Evolutionary conservation across 1,140 invertebrate species (phyloP).

Genomic region (Drosophila orosa): DNA sequence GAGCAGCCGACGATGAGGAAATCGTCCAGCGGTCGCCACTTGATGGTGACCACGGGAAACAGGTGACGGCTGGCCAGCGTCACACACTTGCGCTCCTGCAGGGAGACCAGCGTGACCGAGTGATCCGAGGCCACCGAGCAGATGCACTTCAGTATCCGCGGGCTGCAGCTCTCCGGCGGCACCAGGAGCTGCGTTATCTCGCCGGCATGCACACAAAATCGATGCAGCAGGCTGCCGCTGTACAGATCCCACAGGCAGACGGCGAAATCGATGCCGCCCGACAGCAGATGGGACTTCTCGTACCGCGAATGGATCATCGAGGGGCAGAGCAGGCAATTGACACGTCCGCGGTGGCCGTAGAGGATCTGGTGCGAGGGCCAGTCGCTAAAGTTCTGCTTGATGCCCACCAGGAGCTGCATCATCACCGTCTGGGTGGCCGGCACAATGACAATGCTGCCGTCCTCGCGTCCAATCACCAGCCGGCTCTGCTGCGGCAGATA

Average conservation of each 20-base stretch:
- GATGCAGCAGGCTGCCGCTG: slow-evolving; percentile 94
- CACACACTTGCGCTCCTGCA: slow-evolving; percentile 97
- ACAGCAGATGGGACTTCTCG: slow-evolving; percentile 95
- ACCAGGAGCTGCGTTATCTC: slow-evolving; percentile 96
- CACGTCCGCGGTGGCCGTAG: slow-evolving; percentile 95
- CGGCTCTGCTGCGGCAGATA: slow-evolving; percentile 97
- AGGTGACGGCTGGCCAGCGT: slow-evolving; percentile 97
- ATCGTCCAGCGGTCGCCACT: slow-evolving; percentile 98
- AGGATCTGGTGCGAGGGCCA: slow-evolving; percentile 96
- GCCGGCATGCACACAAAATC: slow-evolving; percentile 98
- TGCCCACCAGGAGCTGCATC: slow-evolving; percentile 95
- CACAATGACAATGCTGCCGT: slow-evolving; percentile 98
- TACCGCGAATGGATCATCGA: slow-evolving; percentile 96
- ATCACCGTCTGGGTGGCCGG: slow-evolving; percentile 98
- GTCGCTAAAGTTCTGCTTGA: slow-evolving; percentile 94
- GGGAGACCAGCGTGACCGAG: slow-evolving; percentile 96
- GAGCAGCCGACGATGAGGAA: slow-evolving; percentile 99
- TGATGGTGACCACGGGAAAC: slow-evolving; percentile 97
- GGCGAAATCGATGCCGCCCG: slow-evolving; percentile 98
- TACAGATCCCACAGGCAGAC: slow-evolving; percentile 99
- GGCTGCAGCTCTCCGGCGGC: slow-evolving; percentile 95
- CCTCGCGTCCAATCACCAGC: slow-evolving; percentile 96
- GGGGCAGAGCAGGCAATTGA: slow-evolving; percentile 98
- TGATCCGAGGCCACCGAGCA: slow-evolving; percentile 99
- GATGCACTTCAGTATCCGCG: slow-evolving; percentile 96